These are phyloP conservation scores for Drosophila atroscutellata DNA, from an alignment of 2,888 invertebrate genomes.

Conservation along the genomic window DNA sequence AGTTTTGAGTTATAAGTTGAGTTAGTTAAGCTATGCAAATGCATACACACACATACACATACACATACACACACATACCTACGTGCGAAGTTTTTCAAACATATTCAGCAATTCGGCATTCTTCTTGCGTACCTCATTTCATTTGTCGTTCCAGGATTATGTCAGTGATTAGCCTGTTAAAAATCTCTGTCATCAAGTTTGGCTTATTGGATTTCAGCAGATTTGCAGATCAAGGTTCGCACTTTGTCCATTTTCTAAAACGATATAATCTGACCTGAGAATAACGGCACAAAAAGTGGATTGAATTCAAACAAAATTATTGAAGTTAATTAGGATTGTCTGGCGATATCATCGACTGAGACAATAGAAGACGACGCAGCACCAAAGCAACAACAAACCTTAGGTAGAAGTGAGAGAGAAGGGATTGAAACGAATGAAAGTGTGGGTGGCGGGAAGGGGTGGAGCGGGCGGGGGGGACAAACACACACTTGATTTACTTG, in stretches of 20 bases:
- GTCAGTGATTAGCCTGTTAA: too few relatives aligned
- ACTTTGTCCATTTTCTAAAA: too few relatives aligned
- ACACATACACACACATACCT: background rate
- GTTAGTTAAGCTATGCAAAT: conserved; percentile 18
- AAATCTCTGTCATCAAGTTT: too few relatives aligned
- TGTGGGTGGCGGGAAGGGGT: too few relatives aligned
- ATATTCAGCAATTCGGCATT: too few relatives aligned
- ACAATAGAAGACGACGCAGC: conserved; percentile 8
- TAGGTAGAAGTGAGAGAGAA: conserved; percentile 7
- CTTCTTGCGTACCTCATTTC: too few relatives aligned
- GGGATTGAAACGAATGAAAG: background rate
- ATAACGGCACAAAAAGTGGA: too few relatives aligned
- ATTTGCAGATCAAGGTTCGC: too few relatives aligned
- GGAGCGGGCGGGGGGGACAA: background rate
- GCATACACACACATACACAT: background rate
- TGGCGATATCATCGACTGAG: conserved; percentile 19
- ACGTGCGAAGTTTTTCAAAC: too few relatives aligned
- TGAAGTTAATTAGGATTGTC: conserved; percentile 34
- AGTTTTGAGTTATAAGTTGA: conserved; percentile 31
- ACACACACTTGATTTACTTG: conserved; percentile 14
- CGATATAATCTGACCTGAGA: too few relatives aligned
- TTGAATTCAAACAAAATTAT: conserved; percentile 5
- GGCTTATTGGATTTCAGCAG: too few relatives aligned
- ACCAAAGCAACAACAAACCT: conserved; percentile 47
- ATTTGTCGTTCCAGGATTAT: too few relatives aligned